phyloP scores from a whole-genome alignment of 2,113 vertebrate species.

The Phalacrocorax aristotelis region DNA sequence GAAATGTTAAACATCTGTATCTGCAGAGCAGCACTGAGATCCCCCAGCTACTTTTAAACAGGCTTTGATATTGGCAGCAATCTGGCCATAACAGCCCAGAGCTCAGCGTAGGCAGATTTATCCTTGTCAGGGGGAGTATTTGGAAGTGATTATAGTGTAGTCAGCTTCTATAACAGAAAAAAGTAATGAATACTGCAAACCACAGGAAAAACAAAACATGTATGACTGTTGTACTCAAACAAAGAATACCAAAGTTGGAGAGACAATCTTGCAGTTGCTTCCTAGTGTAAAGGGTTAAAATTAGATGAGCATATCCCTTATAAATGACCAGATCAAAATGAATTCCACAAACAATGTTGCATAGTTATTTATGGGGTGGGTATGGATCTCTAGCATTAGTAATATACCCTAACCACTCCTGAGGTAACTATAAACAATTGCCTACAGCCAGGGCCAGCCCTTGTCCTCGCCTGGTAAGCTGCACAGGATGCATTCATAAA shows the following conservation, averaged over 20 bases:
- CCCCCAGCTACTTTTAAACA: constrained; percentile 27
- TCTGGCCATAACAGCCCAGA: background rate
- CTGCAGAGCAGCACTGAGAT: background rate
- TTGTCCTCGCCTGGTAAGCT: background rate
- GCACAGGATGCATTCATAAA: background rate
- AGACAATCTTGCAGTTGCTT: background rate
- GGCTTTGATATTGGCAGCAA: constrained; percentile 18
- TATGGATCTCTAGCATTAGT: background rate
- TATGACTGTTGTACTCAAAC: background rate
- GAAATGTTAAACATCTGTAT: constrained; percentile 32
- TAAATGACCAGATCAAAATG: background rate
- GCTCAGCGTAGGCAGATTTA: constrained; percentile 29
- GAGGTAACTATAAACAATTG: background rate
- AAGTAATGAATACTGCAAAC: background rate
- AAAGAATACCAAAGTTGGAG: background rate
- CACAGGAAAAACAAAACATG: background rate
- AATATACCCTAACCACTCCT: background rate
- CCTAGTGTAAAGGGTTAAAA: background rate
- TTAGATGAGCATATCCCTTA: background rate
- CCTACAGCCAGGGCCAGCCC: background rate
- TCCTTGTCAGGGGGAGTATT: constrained; percentile 51
- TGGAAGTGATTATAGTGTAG: constrained; percentile 29
- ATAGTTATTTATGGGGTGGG: background rate
- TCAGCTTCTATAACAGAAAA: constrained; percentile 11
- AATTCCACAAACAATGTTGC: background rate